These are phyloP conservation scores for Pocillopora verrucosa DNA, from an alignment of 64 coral and sea anemone species.

Conservation along the genomic window DNA sequence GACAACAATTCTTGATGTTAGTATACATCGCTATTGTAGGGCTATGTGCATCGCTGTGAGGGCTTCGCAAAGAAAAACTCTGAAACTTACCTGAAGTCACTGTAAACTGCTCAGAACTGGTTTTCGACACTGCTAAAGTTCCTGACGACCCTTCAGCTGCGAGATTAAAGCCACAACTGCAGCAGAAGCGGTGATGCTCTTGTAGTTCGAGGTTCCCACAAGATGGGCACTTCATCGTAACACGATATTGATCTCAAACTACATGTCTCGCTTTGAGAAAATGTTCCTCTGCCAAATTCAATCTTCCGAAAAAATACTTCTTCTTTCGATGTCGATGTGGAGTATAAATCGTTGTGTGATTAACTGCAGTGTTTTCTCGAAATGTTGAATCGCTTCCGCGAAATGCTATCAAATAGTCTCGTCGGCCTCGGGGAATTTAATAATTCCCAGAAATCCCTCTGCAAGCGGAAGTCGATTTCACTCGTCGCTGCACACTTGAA, in stretches of 20 bases:
- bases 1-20: too few species aligned
- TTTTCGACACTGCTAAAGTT: too few species aligned
- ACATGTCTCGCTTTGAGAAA: background rate
- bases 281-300: background rate
- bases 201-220: conserved; percentile 23
- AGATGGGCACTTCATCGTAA: conserved; percentile 1
- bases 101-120: too few species aligned
- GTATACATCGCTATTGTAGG: too few species aligned
- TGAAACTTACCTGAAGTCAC: too few species aligned
- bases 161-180: background rate
- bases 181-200: conserved; percentile 37
- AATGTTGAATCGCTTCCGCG: background rate
- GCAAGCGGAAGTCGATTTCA: background rate
- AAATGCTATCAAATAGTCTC: background rate
- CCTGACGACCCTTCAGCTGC: background rate
- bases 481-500: too few species aligned
- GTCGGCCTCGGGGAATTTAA: background rate
- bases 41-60: background rate
- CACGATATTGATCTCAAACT: background rate
- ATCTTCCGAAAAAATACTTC: background rate
- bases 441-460: background rate
- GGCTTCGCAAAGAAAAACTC: too few species aligned
- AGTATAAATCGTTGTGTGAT: background rate
- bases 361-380: background rate
- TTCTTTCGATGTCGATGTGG: background rate